Evolutionary conservation across 2,113 vertebrate genomes (phyloP).

Genomic region (Geococcyx californianus): DNA sequence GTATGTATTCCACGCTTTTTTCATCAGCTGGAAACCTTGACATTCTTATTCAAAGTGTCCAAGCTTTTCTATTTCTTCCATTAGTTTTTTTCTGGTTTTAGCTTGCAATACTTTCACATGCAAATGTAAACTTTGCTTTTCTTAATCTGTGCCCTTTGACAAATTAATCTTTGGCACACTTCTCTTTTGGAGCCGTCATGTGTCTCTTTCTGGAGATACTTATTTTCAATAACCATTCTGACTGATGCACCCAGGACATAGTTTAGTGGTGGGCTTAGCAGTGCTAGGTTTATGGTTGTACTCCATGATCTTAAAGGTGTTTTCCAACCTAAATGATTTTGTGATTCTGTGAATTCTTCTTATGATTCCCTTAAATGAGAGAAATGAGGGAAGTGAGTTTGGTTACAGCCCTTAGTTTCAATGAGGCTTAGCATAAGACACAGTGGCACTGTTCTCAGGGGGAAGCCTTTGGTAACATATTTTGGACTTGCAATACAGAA

Average conservation of each 20-base stretch:
- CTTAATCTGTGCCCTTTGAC: neutral
- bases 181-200: neutral
- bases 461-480: neutral
- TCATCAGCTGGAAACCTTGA: neutral
- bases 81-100: neutral
- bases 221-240: neutral
- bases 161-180: neutral
- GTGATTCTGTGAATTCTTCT: neutral
- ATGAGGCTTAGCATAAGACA: neutral
- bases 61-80: neutral
- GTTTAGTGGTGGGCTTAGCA: too few species aligned
- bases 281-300: too few species aligned
- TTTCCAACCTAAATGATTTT: too few species aligned
- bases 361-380: neutral
- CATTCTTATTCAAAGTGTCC: neutral
- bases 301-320: too few species aligned
- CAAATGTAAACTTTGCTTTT: neutral
- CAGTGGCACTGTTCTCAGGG: neutral
- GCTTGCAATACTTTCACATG: neutral
- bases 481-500: neutral
- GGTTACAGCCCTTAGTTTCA: neutral
- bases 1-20: neutral
- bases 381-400: neutral
- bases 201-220: neutral
- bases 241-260: neutral